Evolutionary conservation across 1,140 invertebrate genomes (phyloP), one percentile per base, ranked within the genome.

Genomic region (Orius laevigatus): DNA sequence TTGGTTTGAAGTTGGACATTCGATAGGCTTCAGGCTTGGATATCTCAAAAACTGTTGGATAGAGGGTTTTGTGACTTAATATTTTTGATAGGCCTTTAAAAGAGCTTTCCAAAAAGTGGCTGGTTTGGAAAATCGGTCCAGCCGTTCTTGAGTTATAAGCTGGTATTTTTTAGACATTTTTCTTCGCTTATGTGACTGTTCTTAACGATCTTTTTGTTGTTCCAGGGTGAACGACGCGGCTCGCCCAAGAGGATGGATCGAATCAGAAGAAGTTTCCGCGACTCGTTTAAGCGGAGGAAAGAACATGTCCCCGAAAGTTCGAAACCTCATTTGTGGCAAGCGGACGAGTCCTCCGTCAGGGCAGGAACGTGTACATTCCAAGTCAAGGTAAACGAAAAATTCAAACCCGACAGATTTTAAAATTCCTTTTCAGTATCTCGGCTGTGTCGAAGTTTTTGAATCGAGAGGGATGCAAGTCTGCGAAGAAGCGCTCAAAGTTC

Each of bases 401-500:
- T 38, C 8, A 46, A 56, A n/a, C n/a, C n/a, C n/a, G n/a, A n/a
- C n/a, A n/a, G n/a, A n/a, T n/a, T 44, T 14, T 1, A 43, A 40
- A 2, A 20, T 20, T 55, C 51, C 55, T 51, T 71, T 73, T 16
- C 60, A 87, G 79, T 98, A 99, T 73, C 69, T 99, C 58, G 96
- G 96, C 53, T 95, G 91, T 69, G 89, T 97, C 1, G 95, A 99
- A 70, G 96, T 99, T 2, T 98, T 92, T 66, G 95, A 98, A 67
- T 98, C 93, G 0, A 75, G 95, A 59, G 95, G 96, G 14, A 98
- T 98, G 92, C 88, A 95, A 68, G 90, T 98, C 33, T 99, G 96
- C 71, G 96, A 99, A 67, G 92, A 96, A 67, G 95, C 95, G 15
- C 74, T 98, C 33, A 97, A 95, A 75, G 84, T 90, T 47, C 68